Conservation (phyloP, 2,113 vertebrate genomes). For the Sorex araneus region DNA sequence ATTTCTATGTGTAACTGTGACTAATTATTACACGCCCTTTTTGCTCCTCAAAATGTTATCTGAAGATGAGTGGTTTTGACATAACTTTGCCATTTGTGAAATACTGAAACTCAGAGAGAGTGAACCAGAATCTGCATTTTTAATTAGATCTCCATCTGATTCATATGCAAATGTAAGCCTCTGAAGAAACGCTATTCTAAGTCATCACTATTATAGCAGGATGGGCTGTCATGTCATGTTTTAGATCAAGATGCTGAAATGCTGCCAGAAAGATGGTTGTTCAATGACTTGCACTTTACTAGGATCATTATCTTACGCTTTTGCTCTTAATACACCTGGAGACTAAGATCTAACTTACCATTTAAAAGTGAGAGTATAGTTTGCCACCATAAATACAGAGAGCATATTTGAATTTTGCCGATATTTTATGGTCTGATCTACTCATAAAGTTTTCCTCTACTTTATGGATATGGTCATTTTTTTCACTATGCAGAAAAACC, state of each 20-base stretch:
- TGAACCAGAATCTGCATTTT: conserved; percentile 35
- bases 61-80: neutral
- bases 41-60: neutral
- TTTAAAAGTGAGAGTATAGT: neutral
- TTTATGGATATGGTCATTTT: neutral
- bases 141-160: neutral
- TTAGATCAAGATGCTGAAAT: conserved; percentile 59
- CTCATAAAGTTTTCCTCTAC: conserved; percentile 29
- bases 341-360: conserved; percentile 52
- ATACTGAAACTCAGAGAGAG: neutral
- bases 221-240: conserved; percentile 22
- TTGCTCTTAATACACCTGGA: conserved; percentile 29
- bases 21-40: neutral
- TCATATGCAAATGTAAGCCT: neutral
- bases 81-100: neutral
- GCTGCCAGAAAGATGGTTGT: conserved; percentile 60
- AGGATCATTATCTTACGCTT: conserved; percentile 42
- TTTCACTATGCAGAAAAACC: neutral
- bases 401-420: neutral
- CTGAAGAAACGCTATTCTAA: neutral
- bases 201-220: conserved; percentile 24
- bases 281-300: neutral
- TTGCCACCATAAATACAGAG: neutral
- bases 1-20: neutral
- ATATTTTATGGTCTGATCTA: neutral